phyloP scores from a whole-genome alignment of 2,113 vertebrate species.

The Tyrannus savana region DNA sequence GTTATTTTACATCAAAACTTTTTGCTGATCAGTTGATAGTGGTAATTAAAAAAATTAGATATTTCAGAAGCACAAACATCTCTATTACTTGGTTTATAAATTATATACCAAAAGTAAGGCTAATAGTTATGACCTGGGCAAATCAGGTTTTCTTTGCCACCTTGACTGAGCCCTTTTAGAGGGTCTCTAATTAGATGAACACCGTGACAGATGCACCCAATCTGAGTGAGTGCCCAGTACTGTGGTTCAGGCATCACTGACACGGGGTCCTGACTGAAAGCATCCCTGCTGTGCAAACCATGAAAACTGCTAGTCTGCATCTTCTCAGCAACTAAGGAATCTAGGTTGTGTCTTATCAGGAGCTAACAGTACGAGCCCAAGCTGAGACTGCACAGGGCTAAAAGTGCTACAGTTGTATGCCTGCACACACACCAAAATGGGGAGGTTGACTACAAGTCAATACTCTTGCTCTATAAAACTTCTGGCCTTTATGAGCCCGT shows the following conservation, averaged over 20 bases:
- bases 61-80: background rate
- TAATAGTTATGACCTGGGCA: background rate
- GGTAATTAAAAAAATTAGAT: background rate
- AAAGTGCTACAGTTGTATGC: background rate
- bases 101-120: background rate
- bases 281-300: accelerated
- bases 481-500: background rate
- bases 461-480: background rate
- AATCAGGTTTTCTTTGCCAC: background rate
- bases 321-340: background rate
- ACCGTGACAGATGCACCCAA: background rate
- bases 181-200: background rate
- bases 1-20: background rate
- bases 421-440: background rate
- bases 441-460: background rate
- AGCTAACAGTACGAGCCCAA: background rate
- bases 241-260: background rate
- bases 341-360: background rate
- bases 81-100: background rate
- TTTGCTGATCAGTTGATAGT: background rate
- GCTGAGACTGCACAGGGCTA: background rate
- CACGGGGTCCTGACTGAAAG: background rate
- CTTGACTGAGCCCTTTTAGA: background rate
- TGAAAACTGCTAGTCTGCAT: background rate
- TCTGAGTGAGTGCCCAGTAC: background rate